phyloP scores from a whole-genome alignment of 1,140 invertebrate genomes.

The Trypoxylus dichotomus region DNA sequence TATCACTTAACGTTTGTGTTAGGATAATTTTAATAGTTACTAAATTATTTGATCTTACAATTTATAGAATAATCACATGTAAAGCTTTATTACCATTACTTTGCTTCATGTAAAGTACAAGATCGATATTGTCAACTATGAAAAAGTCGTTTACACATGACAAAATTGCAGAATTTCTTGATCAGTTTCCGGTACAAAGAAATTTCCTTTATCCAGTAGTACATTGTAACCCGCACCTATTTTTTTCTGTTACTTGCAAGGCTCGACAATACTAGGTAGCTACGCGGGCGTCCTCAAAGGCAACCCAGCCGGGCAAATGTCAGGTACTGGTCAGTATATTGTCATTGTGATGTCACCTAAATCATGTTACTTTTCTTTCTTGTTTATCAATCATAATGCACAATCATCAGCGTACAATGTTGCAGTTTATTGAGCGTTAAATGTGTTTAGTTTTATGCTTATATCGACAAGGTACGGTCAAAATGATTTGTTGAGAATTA shows the following conservation, averaged over 20 bases:
- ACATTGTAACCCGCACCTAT: constrained; percentile 45
- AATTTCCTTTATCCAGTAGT: constrained; percentile 37
- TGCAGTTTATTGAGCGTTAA: neutral
- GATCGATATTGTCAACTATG: constrained; percentile 9
- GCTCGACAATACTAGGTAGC: constrained; percentile 57
- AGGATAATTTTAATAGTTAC: no score
- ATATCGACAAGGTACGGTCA: neutral
- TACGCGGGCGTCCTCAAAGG: constrained; percentile 66
- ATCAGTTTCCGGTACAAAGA: neutral
- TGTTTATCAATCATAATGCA: neutral
- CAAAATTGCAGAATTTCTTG: neutral
- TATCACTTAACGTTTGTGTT: no score
- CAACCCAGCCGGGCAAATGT: constrained; percentile 59
- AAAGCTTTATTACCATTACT: no score
- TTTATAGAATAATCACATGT: no score
- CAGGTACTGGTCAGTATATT: constrained; percentile 60
- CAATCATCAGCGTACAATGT: neutral
- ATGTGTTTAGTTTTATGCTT: neutral
- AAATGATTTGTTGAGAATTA: neutral
- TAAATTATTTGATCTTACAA: no score
- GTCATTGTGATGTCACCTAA: constrained; percentile 18
- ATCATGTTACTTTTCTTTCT: neutral
- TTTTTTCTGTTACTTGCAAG: constrained; percentile 53
- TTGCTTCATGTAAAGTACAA: neutral
- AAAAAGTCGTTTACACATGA: neutral